phyloP scores from a whole-genome alignment of 1,140 invertebrate species.

The Drosophila virilis region DNA sequence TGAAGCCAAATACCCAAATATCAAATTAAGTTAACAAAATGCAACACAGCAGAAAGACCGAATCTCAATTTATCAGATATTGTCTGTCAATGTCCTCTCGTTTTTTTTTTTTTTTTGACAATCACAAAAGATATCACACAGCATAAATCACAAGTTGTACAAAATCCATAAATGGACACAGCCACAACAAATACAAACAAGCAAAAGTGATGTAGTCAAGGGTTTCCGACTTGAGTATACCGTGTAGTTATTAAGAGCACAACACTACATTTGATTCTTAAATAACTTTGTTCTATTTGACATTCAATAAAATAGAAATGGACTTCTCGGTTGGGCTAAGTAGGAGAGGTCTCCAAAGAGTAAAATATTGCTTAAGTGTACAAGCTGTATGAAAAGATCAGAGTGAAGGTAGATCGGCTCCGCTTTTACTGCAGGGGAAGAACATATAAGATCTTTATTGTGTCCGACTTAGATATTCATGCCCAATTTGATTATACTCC shows the following conservation, averaged over 20 bases:
- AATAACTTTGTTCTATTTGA: not conserved
- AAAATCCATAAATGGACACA: slow-evolving; percentile 16
- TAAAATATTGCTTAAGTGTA: too few relatives aligned
- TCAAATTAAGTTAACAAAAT: slow-evolving; percentile 16
- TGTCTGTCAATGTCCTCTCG: slow-evolving; percentile 19
- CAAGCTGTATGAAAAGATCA: too few relatives aligned
- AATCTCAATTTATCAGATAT: slow-evolving; percentile 25
- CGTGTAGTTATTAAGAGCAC: not conserved
- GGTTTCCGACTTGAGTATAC: not conserved
- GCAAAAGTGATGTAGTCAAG: too few relatives aligned
- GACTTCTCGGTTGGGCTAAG: too few relatives aligned
- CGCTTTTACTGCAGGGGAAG: too few relatives aligned
- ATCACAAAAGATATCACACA: slow-evolving; percentile 24
- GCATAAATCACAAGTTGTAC: slow-evolving; percentile 16
- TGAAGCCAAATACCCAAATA: not conserved
- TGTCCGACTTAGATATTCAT: not conserved
- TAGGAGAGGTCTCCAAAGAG: too few relatives aligned
- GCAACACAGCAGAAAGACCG: slow-evolving; percentile 4
- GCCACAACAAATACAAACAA: not conserved
- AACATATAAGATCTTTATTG: too few relatives aligned
- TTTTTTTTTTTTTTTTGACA: slow-evolving; percentile 14
- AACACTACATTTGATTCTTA: not conserved
- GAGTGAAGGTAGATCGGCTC: too few relatives aligned
- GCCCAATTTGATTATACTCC: not conserved
- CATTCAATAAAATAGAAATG: not conserved